Base-by-base conservation (phyloP, 2,113 vertebrate genomes). In the Bufo gargarizans region DNA sequence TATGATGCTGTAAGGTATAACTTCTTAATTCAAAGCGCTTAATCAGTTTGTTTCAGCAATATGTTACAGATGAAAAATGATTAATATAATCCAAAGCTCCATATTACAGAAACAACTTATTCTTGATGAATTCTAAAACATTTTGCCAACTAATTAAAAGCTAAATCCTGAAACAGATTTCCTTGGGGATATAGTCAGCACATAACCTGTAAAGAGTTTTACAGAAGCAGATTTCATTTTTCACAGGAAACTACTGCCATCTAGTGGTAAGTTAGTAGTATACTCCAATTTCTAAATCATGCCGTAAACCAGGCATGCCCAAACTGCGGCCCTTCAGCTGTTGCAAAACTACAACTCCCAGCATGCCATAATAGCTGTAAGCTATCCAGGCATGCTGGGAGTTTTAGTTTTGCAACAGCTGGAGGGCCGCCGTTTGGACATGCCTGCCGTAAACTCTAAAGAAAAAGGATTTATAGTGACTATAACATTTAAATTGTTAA, bases 201-300 rank as follows among this genome's bases (percentile, higher is more conserved):
- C 17, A 49, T 17, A 33, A 6, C 5, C 53, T 9, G 33, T 33
- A 45, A 72, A 12, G 4, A 12, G 16, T 43, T 47, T 74, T 47
- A 17, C 4, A 6, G 43, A 47, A 16, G 71, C 0, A 67, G 10
- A 12, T 11, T 71, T 33, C 9, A 43, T 6, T 79, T 55, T 47
- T 8, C 6, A 33, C n/a, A 67, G 63, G 49, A 45, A 17, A 45
- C 61, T 86, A 20, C 84, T 86, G 45, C 84, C 84, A 86, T 86
- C 84, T 86, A 49, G 84, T 86, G 84, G 84, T 50, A 8, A 9
- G n/a, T 76, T 69, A 58, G 77, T 4, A 82, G 12, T 14, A 61
- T 43, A 16, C 45, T 47, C 43, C 16, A 47, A 74, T 17, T 47
- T 74, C 9, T 17, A 19, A 17, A 14, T 16, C 4, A 58, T 13